phyloP scores from a whole-genome alignment of 92 coral and sea anemone species.

The Montipora capitata region DNA sequence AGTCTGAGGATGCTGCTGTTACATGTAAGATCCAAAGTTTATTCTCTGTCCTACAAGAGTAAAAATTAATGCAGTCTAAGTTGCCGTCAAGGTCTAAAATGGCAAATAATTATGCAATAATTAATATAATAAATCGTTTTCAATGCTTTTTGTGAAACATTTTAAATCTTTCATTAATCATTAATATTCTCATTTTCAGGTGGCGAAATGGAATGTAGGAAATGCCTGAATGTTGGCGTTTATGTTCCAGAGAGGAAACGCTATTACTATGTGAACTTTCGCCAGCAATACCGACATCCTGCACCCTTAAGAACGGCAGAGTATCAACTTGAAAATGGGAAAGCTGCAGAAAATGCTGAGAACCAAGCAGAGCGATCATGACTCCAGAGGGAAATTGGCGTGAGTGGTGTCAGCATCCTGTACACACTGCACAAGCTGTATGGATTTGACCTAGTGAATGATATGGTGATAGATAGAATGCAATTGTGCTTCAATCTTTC shows the following conservation, averaged over 20 bases:
- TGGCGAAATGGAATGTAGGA: slow-evolving; percentile 75
- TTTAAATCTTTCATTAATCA: not conserved
- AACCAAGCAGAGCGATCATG: slow-evolving; percentile 48
- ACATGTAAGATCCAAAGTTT: not conserved
- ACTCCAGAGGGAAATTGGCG: slow-evolving; percentile 76
- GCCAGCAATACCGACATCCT: slow-evolving; percentile 55
- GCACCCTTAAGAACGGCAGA: slow-evolving; percentile 45
- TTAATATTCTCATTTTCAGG: slow-evolving; percentile 38
- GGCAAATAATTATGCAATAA: not conserved
- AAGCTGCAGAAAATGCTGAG: slow-evolving; percentile 66
- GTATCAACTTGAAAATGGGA: slow-evolving; percentile 72
- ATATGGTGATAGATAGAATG: slow-evolving; percentile 85
- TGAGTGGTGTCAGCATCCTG: slow-evolving; percentile 80
- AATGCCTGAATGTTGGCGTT: slow-evolving; percentile 40
- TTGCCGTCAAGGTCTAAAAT: not conserved
- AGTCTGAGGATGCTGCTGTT: not conserved
- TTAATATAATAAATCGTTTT: not conserved
- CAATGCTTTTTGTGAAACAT: not conserved
- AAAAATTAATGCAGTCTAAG: not conserved
- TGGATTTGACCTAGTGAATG: slow-evolving; percentile 80
- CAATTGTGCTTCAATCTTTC: slow-evolving; percentile 81
- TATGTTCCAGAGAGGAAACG: slow-evolving; percentile 42
- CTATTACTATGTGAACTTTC: slow-evolving; percentile 62
- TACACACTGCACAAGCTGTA: slow-evolving; percentile 70
- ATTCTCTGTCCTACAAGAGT: not conserved